Evolutionary conservation across 2,888 invertebrate species (phyloP).

Genomic region (Lithophane semibrunnea): DNA sequence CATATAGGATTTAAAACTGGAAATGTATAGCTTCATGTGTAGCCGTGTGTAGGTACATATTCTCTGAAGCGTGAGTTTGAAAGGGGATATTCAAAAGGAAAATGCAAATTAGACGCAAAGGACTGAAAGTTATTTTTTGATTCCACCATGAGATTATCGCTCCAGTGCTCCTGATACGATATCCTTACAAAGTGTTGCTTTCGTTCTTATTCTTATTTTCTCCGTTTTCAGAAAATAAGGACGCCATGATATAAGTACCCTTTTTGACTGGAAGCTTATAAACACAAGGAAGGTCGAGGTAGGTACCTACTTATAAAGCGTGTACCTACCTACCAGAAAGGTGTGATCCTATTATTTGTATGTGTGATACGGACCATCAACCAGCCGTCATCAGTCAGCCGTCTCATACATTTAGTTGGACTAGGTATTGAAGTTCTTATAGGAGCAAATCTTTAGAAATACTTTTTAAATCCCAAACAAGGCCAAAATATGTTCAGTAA

Average conservation of each 20-base stretch:
- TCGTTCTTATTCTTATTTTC: constrained; percentile 35
- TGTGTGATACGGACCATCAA: not conserved
- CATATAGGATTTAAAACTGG: too few relatives aligned
- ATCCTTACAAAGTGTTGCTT: constrained; percentile 40
- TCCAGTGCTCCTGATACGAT: constrained; percentile 29
- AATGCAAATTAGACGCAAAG: constrained; percentile 65
- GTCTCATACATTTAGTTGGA: not conserved
- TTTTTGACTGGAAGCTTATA: not conserved
- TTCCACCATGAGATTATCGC: constrained; percentile 57
- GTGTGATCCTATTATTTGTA: not conserved
- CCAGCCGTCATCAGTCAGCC: not conserved
- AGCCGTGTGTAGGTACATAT: not conserved
- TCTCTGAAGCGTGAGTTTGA: constrained; percentile 42
- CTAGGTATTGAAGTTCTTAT: too few relatives aligned
- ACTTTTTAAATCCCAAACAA: too few relatives aligned
- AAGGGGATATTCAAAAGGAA: constrained; percentile 54
- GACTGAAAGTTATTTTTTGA: constrained; percentile 61
- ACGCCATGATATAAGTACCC: too few relatives aligned
- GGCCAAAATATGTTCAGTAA: too few relatives aligned
- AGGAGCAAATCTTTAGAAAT: too few relatives aligned
- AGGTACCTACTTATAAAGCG: not conserved
- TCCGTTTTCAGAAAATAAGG: constrained; percentile 10
- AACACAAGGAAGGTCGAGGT: not conserved
- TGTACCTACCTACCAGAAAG: too few relatives aligned
- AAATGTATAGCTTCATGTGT: too few relatives aligned